Percentiles rank a stretch among this genome's conserved stretches.
phyloP scores from a whole-genome alignment of 2,797 vertebrate species.

The Dicrostonyx torquatus region DNA sequence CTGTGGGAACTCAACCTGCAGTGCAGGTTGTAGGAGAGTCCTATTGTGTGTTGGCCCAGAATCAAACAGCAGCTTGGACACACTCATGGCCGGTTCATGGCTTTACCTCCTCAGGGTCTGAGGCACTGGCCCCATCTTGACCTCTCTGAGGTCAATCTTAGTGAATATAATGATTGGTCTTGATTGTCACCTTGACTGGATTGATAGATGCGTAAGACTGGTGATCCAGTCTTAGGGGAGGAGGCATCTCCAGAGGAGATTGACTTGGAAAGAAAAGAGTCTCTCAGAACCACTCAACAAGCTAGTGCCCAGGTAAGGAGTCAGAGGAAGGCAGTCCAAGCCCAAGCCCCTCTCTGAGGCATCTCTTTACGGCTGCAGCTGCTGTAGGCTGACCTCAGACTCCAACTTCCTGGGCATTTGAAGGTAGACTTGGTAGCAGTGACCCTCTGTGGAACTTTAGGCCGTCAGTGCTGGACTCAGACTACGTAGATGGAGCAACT shows the following conservation, averaged over 20 bases:
- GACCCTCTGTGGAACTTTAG: not conserved
- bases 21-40: not conserved
- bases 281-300: not conserved
- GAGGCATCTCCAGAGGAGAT: not conserved
- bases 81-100: fast-evolving
- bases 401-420: not conserved
- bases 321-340: not conserved
- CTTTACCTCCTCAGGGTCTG: not conserved
- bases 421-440: not conserved
- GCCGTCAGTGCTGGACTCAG: not conserved
- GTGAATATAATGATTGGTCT: not conserved
- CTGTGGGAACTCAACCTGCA: fast-evolving
- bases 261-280: not conserved
- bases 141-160: not conserved
- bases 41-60: not conserved
- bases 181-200: not conserved
- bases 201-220: not conserved
- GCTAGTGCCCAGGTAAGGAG: not conserved
- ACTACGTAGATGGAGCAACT: not conserved
- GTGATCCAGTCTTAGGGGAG: not conserved
- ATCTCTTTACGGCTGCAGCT: not conserved
- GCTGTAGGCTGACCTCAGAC: not conserved
- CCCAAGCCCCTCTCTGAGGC: not conserved
- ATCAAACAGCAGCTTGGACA: fast-evolving
- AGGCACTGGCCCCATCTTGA: fast-evolving